Conservation (phyloP, 2,113 vertebrate species). For the Hiodon tergisus region DNA sequence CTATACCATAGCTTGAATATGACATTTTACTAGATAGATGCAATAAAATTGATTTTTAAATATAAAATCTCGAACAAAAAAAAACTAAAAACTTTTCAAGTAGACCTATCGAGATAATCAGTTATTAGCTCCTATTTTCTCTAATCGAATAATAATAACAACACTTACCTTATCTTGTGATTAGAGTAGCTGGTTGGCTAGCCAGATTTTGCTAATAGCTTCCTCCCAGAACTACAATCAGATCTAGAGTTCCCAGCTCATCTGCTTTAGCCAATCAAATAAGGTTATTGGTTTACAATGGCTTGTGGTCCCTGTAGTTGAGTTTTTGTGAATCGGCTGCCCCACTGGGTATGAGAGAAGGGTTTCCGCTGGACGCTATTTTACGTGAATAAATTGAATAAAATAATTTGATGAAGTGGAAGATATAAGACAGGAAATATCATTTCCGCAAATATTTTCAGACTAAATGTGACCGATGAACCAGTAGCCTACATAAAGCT, state of each 20-base stretch:
- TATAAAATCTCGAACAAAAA: neutral
- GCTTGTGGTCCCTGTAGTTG: slow-evolving; percentile 5
- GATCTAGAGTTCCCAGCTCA: slow-evolving; percentile 2
- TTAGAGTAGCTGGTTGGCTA: slow-evolving; percentile 13
- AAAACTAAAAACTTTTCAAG: neutral
- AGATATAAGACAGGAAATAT: too few relatives aligned
- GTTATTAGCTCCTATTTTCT: neutral
- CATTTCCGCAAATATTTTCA: too few relatives aligned
- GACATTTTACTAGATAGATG: slow-evolving; percentile 20
- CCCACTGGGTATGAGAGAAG: neutral
- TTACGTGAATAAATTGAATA: neutral
- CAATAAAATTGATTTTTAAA: neutral
- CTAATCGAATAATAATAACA: neutral
- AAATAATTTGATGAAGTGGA: neutral
- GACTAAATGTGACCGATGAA: too few relatives aligned
- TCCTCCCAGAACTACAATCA: slow-evolving; percentile 22
- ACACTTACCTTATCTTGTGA: slow-evolving; percentile 18
- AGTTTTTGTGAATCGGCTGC: neutral
- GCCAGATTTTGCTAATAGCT: slow-evolving; percentile 17
- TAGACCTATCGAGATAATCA: neutral
- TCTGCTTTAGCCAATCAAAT: slow-evolving; percentile 2
- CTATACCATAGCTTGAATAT: neutral
- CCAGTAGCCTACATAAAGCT: too few relatives aligned
- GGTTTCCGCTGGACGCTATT: slow-evolving; percentile 4
- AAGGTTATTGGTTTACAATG: neutral